Evolutionary conservation across 2,113 vertebrate genomes (phyloP).

Genomic region (Coryphaenoides rupestris): DNA sequence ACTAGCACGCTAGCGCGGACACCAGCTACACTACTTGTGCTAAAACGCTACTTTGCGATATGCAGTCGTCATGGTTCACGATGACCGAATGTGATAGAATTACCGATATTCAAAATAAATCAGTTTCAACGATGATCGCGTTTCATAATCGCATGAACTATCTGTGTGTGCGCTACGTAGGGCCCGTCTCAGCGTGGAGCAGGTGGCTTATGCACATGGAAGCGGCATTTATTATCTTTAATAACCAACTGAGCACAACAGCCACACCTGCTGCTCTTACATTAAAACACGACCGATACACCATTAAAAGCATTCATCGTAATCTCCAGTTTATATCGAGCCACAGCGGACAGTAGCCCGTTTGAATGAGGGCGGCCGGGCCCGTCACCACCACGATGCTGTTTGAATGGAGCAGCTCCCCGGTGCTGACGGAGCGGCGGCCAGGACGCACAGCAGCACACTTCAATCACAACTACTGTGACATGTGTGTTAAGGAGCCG

Average conservation of each 20-base stretch:
- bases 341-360: slow-evolving; percentile 9
- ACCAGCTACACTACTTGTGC: no score
- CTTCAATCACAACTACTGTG: slow-evolving; percentile 50
- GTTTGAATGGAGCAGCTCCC: slow-evolving; percentile 51
- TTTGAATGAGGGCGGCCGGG: slow-evolving; percentile 59
- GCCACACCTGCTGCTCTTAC: not conserved
- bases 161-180: slow-evolving; percentile 7
- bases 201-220: slow-evolving; percentile 67
- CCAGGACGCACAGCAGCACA: slow-evolving; percentile 55
- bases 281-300: not conserved
- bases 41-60: no score
- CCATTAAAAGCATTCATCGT: not conserved
- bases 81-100: no score
- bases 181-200: slow-evolving; percentile 60
- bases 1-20: slow-evolving; percentile 30
- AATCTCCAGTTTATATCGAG: not conserved
- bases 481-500: not conserved
- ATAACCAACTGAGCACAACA: not conserved
- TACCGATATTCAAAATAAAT: not conserved
- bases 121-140: not conserved
- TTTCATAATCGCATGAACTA: no score
- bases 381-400: slow-evolving; percentile 69
- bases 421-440: slow-evolving; percentile 61
- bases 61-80: no score
- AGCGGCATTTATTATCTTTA: slow-evolving; percentile 56